Evolutionary conservation across 2,797 vertebrate species (phyloP).

Genomic region (Sebastiscus albofasciatus): DNA sequence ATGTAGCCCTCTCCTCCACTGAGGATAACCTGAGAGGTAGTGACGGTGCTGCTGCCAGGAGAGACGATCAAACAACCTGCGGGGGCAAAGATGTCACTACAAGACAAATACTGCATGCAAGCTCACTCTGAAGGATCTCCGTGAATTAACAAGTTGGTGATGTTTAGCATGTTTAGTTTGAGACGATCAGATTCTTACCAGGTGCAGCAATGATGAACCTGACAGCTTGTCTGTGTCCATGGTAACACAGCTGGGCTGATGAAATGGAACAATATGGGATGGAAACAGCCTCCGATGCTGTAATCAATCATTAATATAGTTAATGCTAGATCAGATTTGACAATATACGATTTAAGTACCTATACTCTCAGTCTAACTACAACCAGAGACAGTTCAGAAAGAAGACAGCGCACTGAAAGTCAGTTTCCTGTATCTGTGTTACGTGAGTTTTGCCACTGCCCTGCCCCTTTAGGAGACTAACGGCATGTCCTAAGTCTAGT

Average conservation of each 20-base stretch:
- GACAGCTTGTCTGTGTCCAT: conserved; percentile 85
- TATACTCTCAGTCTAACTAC: not conserved
- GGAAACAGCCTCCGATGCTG: conserved; percentile 82
- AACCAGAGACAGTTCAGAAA: no score
- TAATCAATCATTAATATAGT: not conserved
- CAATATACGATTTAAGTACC: not conserved
- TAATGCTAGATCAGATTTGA: not conserved
- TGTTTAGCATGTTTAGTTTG: not conserved
- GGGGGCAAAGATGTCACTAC: not conserved
- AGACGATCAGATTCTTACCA: conserved; percentile 59
- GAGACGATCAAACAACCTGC: conserved; percentile 79
- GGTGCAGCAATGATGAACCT: conserved; percentile 84
- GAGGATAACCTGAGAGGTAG: conserved; percentile 82
- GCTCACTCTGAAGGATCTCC: not conserved
- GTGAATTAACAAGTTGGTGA: not conserved
- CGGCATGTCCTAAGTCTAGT: no score
- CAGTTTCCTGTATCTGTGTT: no score
- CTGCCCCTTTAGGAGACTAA: no score
- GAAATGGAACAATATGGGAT: conserved; percentile 83
- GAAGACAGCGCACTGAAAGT: accelerated
- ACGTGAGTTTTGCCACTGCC: no score
- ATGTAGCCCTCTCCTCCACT: conserved; percentile 91
- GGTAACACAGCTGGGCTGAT: conserved; percentile 83
- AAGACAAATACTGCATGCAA: not conserved
- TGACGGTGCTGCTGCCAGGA: conserved; percentile 57